Evolutionary conservation across 2,113 vertebrate genomes (phyloP).

Genomic region (Leptodactylus fuscus): DNA sequence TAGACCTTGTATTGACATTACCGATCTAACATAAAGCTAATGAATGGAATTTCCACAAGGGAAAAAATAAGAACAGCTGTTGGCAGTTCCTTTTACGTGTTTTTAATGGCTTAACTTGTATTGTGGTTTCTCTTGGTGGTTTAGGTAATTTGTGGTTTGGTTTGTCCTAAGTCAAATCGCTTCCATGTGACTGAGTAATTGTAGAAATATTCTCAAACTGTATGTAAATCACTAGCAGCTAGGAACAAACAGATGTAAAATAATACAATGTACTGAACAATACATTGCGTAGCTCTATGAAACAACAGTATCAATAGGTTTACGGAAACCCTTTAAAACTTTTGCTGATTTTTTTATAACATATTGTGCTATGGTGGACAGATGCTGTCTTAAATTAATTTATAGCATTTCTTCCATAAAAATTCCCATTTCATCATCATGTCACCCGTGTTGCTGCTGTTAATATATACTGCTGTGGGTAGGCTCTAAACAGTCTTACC

Average conservation of each 20-base stretch:
- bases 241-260: neutral
- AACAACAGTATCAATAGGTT: no score
- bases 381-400: no score
- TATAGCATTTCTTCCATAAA: no score
- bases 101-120: slow-evolving; percentile 28
- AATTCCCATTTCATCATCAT: no score
- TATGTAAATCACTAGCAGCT: slow-evolving; percentile 1
- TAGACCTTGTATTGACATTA: neutral
- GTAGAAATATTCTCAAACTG: neutral
- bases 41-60: neutral
- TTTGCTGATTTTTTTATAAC: no score
- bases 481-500: no score
- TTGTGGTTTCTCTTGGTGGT: slow-evolving; percentile 50
- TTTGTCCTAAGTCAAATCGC: slow-evolving; percentile 16
- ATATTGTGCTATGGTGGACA: no score
- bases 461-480: no score
- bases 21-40: neutral
- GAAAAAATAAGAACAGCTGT: slow-evolving; percentile 43
- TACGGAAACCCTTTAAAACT: no score
- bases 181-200: slow-evolving; percentile 35
- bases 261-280: neutral
- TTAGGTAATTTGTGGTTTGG: slow-evolving; percentile 43
- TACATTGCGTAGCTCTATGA: neutral
- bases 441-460: no score
- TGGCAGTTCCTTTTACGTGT: slow-evolving; percentile 24